Evolutionary conservation across 2,888 invertebrate genomes (phyloP).

Genomic region (Crepidodera aurea): DNA sequence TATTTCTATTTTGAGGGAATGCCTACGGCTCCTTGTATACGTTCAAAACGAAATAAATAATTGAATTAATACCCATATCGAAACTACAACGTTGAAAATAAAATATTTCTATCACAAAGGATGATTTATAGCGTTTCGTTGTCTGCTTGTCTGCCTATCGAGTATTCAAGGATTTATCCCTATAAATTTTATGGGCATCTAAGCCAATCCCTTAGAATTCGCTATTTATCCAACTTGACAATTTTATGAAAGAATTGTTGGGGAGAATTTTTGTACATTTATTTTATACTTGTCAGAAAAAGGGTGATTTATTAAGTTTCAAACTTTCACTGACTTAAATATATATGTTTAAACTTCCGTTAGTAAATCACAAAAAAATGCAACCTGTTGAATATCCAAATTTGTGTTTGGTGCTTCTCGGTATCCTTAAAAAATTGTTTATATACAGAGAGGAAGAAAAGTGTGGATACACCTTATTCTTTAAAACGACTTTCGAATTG

Average conservation of each 20-base stretch:
- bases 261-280: constrained; percentile 19
- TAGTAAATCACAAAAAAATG: too few relatives aligned
- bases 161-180: constrained; percentile 8
- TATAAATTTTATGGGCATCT: constrained; percentile 6
- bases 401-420: too few relatives aligned
- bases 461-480: too few relatives aligned
- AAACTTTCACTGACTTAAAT: too few relatives aligned
- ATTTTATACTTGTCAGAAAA: too few relatives aligned
- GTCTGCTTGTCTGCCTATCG: background rate
- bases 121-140: constrained; percentile 9
- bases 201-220: constrained; percentile 1
- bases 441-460: too few relatives aligned
- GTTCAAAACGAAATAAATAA: constrained; percentile 8
- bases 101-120: constrained; percentile 13
- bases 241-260: constrained; percentile 27
- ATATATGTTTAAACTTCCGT: too few relatives aligned
- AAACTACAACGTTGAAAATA: background rate
- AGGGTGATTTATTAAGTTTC: too few relatives aligned
- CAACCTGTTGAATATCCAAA: too few relatives aligned
- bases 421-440: too few relatives aligned
- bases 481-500: too few relatives aligned
- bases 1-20: too few relatives aligned
- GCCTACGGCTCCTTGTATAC: background rate
- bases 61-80: constrained; percentile 2
- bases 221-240: constrained; percentile 17